These are phyloP conservation scores for Diplodus puntazzo DNA, from an alignment of 2,797 vertebrate genomes.

Conservation along the genomic window DNA sequence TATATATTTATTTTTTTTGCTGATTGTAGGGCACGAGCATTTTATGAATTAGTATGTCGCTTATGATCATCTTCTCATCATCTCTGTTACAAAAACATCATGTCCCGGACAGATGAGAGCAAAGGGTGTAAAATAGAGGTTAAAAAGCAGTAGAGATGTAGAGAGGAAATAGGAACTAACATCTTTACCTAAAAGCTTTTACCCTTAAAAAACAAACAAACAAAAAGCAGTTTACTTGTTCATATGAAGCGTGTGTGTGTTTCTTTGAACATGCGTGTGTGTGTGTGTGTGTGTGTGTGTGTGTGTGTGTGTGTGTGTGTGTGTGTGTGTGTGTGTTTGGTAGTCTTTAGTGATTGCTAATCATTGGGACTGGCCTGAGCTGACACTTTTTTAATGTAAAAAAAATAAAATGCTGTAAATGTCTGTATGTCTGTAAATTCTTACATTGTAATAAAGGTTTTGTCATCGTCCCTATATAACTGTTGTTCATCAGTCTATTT, in stretches of 20 bases:
- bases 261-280: not conserved
- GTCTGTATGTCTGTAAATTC: conserved; percentile 56
- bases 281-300: conserved; percentile 23
- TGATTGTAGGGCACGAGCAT: conserved; percentile 56
- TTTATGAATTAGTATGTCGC: conserved; percentile 23
- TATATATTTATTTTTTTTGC: not conserved
- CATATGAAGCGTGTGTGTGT: conserved; percentile 15
- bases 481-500: not conserved
- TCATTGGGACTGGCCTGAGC: conserved; percentile 31
- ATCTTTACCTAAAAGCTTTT: not conserved
- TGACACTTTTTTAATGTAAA: conserved; percentile 58
- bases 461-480: conserved; percentile 33
- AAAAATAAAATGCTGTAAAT: conserved; percentile 58
- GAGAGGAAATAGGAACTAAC: not conserved
- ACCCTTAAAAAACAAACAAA: not conserved
- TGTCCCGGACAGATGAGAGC: conserved; percentile 26
- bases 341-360: conserved; percentile 34
- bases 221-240: conserved; percentile 16
- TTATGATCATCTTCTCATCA: conserved; percentile 6
- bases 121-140: not conserved
- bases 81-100: conserved; percentile 5
- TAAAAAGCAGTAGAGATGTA: not conserved
- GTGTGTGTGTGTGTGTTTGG: conserved; percentile 21
- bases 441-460: conserved; percentile 68
- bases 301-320: not conserved